Percentiles rank a stretch among this genome's conserved stretches.
Evolutionary conservation across 1,140 invertebrate species (phyloP).

Genomic region (Euura saliciscinereae): DNA sequence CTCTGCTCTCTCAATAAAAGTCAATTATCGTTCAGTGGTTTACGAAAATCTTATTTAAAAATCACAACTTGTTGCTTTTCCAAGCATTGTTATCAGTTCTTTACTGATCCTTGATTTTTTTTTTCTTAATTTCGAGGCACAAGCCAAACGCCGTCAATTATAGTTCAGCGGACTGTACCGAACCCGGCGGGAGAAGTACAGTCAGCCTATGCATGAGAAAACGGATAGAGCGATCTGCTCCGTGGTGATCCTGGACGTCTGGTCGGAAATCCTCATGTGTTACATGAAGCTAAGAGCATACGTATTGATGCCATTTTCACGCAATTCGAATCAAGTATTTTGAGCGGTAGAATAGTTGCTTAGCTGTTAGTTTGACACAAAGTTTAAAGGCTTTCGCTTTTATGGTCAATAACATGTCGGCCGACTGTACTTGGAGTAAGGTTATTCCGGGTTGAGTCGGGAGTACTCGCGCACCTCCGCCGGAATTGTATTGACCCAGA

Average conservation of each 20-base stretch:
- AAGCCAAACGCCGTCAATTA: conserved; percentile 26
- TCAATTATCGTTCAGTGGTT: too few relatives aligned
- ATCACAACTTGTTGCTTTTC: background rate
- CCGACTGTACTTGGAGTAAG: conserved; percentile 25
- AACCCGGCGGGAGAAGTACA: conserved; percentile 31
- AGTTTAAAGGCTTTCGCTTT: background rate
- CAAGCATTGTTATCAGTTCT: too few relatives aligned
- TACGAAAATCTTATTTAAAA: background rate
- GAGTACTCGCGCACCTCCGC: conserved; percentile 26
- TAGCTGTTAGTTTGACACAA: too few relatives aligned
- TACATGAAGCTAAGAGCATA: too few relatives aligned
- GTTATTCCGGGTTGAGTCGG: conserved; percentile 26
- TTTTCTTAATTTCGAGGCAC: background rate
- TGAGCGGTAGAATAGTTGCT: too few relatives aligned
- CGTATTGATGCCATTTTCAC: too few relatives aligned
- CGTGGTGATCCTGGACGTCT: too few relatives aligned
- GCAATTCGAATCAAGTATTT: too few relatives aligned
- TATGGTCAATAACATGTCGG: conserved; percentile 6
- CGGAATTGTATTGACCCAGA: conserved; percentile 13
- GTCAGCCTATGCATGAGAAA: conserved; percentile 20
- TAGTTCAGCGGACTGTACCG: conserved; percentile 30
- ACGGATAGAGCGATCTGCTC: too few relatives aligned
- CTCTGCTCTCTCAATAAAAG: background rate
- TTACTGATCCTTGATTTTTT: background rate
- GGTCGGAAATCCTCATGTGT: too few relatives aligned